Percentiles rank a stretch among this genome's conserved stretches.
These are phyloP conservation scores for Rhagoletis zephyria DNA, from an alignment of 1,140 invertebrate species.

Conservation along the genomic window DNA sequence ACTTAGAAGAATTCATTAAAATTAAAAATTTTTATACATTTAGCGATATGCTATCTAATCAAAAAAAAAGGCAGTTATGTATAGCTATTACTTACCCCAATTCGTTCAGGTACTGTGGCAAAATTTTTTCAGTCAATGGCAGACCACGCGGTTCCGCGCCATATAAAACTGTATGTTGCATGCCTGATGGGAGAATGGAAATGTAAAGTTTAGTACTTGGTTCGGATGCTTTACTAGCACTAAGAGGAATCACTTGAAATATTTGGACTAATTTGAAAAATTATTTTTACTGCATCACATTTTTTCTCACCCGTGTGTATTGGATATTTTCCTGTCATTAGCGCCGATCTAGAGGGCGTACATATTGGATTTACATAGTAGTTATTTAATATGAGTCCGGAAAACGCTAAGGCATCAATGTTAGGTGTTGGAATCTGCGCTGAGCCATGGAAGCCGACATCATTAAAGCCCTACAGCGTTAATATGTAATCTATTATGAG, in stretches of 20 bases:
- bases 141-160: slow-evolving; percentile 86
- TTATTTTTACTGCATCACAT: too few relatives aligned
- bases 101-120: slow-evolving; percentile 87
- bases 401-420: slow-evolving; percentile 88
- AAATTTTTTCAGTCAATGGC: slow-evolving; percentile 82
- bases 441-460: slow-evolving; percentile 94
- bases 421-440: slow-evolving; percentile 92
- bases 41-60: background rate
- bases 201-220: background rate
- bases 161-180: slow-evolving; percentile 86
- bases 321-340: slow-evolving; percentile 92
- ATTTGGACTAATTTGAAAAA: too few relatives aligned
- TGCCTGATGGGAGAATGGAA: slow-evolving; percentile 74
- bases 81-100: slow-evolving; percentile 75
- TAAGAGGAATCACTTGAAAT: too few relatives aligned
- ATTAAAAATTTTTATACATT: background rate
- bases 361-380: slow-evolving; percentile 90
- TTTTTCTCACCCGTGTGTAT: slow-evolving; percentile 82
- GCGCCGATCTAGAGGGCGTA: slow-evolving; percentile 83
- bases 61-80: background rate
- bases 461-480: slow-evolving; percentile 80
- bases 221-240: too few relatives aligned
- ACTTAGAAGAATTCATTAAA: background rate
- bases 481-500: background rate
- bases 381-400: slow-evolving; percentile 83